Base-by-base conservation (phyloP, 2,888 invertebrate species). In the Ecliptopera silaceata region DNA sequence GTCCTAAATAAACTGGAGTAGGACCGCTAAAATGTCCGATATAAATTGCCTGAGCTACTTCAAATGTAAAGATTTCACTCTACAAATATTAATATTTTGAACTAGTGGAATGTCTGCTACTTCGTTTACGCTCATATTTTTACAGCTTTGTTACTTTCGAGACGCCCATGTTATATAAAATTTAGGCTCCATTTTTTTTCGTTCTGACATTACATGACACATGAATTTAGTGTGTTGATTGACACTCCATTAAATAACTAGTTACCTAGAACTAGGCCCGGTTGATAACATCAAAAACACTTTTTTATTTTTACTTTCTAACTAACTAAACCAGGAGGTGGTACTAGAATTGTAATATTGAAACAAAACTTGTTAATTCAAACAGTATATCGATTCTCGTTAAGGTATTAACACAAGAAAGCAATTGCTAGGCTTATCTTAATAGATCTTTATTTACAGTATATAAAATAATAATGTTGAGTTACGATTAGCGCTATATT, bases 1-100 rank as follows among this genome's bases (percentile, higher is more conserved):
- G 79, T 83, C 86, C 86, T 86, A 86, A 88, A 79, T 75, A 86
- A 86, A 88, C 86, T 77, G 56, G 64, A 60, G 68, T 49, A 58
- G 72, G 70, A 70, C 74, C 75, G 69, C 75, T 81, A 81, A 82
- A 80, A 79, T 76, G 79, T 69, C 61, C 57, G 55, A 61, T 61
- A 68, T 66, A 65, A 62, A 64, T 63, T 51, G 53, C 62, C 58
- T 20, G 18, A 39, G 43, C 42, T 32, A 38, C 51, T 48, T 47
- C 36, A 46, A 52, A 57, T 36, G 13, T 38, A 6, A 41, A 57
- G 36, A 46, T 48, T 56, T 51, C 38, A 42, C 47, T 56, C 18
- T 56, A 51, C 46, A 51, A 36, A 46, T 46, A 47, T 20, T 11
- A 26, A 38, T 41, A 34, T 22, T 45, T 55, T 34, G 34, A 34